Evolutionary conservation across 64 coral and sea anemone genomes (phyloP).

Genomic region (Pocillopora damicornis): DNA sequence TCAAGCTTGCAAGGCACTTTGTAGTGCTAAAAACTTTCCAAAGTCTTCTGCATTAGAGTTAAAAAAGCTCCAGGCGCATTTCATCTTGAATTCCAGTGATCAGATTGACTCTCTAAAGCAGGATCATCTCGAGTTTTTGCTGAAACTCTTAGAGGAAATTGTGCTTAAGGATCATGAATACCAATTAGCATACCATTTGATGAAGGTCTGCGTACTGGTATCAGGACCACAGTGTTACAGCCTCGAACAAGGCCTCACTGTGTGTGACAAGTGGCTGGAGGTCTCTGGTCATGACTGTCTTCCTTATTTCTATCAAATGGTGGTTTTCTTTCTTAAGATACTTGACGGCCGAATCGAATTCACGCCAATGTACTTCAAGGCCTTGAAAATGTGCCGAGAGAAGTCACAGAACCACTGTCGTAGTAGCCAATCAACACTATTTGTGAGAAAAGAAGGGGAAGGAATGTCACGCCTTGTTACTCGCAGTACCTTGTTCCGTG

Average conservation of each 20-base stretch:
- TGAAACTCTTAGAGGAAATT: constrained; percentile 50
- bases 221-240: constrained; percentile 10
- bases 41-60: constrained; percentile 51
- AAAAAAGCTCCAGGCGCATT: constrained; percentile 57
- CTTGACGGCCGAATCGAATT: constrained; percentile 24
- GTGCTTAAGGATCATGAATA: constrained; percentile 43
- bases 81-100: constrained; percentile 47
- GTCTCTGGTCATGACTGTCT: constrained; percentile 6
- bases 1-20: constrained; percentile 61
- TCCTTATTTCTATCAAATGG: constrained; percentile 58
- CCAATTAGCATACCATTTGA: constrained; percentile 35
- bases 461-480: constrained; percentile 55
- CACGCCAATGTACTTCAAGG: constrained; percentile 15
- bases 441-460: constrained; percentile 26
- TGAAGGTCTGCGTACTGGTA: constrained; percentile 54
- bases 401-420: constrained; percentile 59
- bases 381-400: constrained; percentile 36
- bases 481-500: constrained; percentile 30
- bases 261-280: constrained; percentile 28
- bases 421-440: constrained; percentile 4
- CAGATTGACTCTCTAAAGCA: constrained; percentile 45
- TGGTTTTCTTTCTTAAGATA: constrained; percentile 27
- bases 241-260: constrained; percentile 26
- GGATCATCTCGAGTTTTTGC: constrained; percentile 33
- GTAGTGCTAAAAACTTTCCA: constrained; percentile 51